Conservation (phyloP, 2,797 vertebrate genomes). For the Gila robusta region DNA sequence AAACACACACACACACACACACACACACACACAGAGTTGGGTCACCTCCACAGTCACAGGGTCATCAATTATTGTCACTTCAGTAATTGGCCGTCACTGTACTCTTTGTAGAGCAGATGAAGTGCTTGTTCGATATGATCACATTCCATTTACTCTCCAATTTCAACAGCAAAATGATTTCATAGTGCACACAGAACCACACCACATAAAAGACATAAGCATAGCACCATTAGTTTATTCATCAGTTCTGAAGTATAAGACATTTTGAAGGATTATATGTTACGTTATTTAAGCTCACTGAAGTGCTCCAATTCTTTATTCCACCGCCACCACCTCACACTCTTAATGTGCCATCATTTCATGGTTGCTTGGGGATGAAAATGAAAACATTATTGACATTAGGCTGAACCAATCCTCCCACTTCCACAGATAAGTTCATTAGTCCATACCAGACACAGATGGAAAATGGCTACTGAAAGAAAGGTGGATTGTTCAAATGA, state of each 20-base stretch:
- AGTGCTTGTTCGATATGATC: conserved; percentile 62
- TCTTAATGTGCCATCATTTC: conserved; percentile 60
- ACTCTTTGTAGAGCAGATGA: conserved; percentile 51
- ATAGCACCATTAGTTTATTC: background rate
- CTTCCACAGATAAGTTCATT: conserved; percentile 58
- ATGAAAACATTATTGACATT: conserved; percentile 29
- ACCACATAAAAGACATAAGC: background rate
- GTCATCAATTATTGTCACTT: conserved; percentile 49
- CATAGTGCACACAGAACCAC: conserved; percentile 47
- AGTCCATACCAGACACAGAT: conserved; percentile 35
- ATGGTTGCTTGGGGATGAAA: conserved; percentile 58
- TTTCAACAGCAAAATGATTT: conserved; percentile 62
- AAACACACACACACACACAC: background rate
- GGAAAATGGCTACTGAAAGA: conserved; percentile 38
- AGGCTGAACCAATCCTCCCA: conserved; percentile 40
- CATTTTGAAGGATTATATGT: conserved; percentile 34
- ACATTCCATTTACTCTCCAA: conserved; percentile 62
- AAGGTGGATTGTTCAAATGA: conserved; percentile 51
- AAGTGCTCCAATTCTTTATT: conserved; percentile 28
- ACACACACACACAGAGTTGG: background rate
- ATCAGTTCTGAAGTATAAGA: background rate
- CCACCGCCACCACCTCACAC: conserved; percentile 12
- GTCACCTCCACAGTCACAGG: conserved; percentile 47
- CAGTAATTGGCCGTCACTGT: conserved; percentile 31
- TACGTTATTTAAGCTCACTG: background rate